A percentile compares a stretch with the other conserved stretches of the same genome.
Evolutionary conservation across 1,140 invertebrate species (phyloP).

Genomic region (Babylonia areolata): DNA sequence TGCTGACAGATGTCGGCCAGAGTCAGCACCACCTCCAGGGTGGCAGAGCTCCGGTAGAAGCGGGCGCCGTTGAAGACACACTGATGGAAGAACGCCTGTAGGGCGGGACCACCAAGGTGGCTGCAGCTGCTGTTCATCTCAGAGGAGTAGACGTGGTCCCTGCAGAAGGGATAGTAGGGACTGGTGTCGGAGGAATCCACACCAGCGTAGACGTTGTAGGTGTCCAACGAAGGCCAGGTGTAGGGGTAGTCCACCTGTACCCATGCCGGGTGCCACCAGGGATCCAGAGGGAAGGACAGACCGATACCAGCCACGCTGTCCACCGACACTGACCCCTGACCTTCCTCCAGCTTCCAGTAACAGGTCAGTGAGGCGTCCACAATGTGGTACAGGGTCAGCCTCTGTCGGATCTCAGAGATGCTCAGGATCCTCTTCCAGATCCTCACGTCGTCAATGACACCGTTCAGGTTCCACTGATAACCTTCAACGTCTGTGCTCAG

Average conservation of each 20-base stretch:
- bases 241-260: constrained; percentile 40
- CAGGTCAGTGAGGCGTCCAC: constrained; percentile 37
- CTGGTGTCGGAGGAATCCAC: not conserved
- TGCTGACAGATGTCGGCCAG: constrained; percentile 43
- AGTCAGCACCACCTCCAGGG: constrained; percentile 45
- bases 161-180: constrained; percentile 35
- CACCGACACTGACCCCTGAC: constrained; percentile 15
- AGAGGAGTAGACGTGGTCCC: constrained; percentile 23
- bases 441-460: constrained; percentile 54
- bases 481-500: constrained; percentile 23
- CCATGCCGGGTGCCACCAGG: constrained; percentile 48
- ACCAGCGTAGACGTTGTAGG: constrained; percentile 31
- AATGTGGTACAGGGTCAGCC: constrained; percentile 34
- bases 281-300: constrained; percentile 31
- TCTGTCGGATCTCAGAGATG: constrained; percentile 41
- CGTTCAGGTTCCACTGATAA: constrained; percentile 48
- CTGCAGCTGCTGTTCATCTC: constrained; percentile 41
- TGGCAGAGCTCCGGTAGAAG: not conserved
- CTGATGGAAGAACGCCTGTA: constrained; percentile 35
- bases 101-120: constrained; percentile 27
- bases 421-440: constrained; percentile 52
- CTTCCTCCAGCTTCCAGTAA: constrained; percentile 54
- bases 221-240: constrained; percentile 32
- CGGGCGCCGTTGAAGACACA: constrained; percentile 42
- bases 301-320: constrained; percentile 43